A percentile compares a stretch with the other conserved stretches of the same genome.
Conservation (phyloP, 1,140 invertebrate genomes). For the Notospermus geniculatus region DNA sequence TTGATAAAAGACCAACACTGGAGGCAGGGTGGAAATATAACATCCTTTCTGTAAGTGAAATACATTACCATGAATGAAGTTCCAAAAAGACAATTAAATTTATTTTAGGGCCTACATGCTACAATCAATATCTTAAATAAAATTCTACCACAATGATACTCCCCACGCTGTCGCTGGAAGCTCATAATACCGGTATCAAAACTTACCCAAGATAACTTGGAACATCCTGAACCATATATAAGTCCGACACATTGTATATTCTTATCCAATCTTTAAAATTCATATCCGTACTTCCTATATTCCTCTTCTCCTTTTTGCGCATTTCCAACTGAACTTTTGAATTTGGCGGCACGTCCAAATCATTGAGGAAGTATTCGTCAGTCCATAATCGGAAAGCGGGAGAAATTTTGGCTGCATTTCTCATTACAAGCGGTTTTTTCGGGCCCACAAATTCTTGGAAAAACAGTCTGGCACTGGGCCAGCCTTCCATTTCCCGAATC, state of each 20-base stretch:
- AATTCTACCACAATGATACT: no score
- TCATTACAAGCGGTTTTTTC: slow-evolving; percentile 39
- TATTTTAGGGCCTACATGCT: no score
- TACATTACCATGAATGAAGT: no score
- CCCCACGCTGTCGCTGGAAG: no score
- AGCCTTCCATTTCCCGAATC: slow-evolving; percentile 35
- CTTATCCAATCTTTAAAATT: slow-evolving; percentile 44
- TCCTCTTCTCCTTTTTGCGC: slow-evolving; percentile 47
- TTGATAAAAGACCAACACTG: no score
- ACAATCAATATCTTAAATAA: no score
- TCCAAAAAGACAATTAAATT: no score
- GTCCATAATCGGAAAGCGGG: slow-evolving; percentile 44
- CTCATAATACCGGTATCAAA: no score
- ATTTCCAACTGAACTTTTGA: slow-evolving; percentile 39
- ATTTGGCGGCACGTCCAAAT: slow-evolving; percentile 26
- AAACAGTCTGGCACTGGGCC: slow-evolving; percentile 37
- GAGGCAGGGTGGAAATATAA: no score
- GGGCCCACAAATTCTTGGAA: slow-evolving; percentile 38
- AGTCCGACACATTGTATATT: slow-evolving; percentile 40
- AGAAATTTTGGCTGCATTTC: slow-evolving; percentile 35
- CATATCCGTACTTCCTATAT: slow-evolving; percentile 28
- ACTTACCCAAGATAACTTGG: slow-evolving; percentile 41
- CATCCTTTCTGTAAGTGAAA: no score
- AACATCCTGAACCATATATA: slow-evolving; percentile 50
- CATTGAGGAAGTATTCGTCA: slow-evolving; percentile 47